phyloP scores from a whole-genome alignment of 2,113 vertebrate species.

The Thunnus maccoyii region DNA sequence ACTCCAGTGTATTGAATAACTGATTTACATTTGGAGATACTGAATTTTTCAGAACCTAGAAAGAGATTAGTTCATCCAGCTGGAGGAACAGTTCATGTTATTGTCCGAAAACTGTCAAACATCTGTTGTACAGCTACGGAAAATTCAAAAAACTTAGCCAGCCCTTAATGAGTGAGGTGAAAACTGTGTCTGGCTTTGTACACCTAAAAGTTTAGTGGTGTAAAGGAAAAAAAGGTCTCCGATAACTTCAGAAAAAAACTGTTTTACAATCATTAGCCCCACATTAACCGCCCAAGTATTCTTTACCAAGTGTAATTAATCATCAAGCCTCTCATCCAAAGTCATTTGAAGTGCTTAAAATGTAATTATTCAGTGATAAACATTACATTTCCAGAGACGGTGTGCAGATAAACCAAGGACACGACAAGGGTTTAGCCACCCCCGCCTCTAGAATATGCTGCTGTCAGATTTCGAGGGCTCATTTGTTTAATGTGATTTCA shows the following conservation, averaged over 20 bases:
- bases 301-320: constrained; percentile 76
- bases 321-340: constrained; percentile 73
- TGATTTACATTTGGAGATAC: neutral
- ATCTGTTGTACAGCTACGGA: neutral
- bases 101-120: constrained; percentile 6
- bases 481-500: constrained; percentile 80
- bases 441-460: constrained; percentile 56
- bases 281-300: constrained; percentile 72
- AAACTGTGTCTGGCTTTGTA: neutral
- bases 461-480: constrained; percentile 65
- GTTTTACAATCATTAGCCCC: constrained; percentile 66
- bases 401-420: constrained; percentile 63
- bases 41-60: neutral
- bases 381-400: constrained; percentile 71
- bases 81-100: neutral
- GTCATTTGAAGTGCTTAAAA: constrained; percentile 82
- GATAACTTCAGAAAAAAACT: constrained; percentile 45
- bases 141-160: neutral
- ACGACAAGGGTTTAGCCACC: constrained; percentile 52
- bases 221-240: constrained; percentile 12
- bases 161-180: neutral
- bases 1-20: neutral
- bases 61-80: neutral
- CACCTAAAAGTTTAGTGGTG: constrained; percentile 20
- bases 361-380: constrained; percentile 82